These are phyloP conservation scores for Paramisgurnus dabryanus DNA, from an alignment of 2,113 vertebrate genomes.

Conservation along the genomic window DNA sequence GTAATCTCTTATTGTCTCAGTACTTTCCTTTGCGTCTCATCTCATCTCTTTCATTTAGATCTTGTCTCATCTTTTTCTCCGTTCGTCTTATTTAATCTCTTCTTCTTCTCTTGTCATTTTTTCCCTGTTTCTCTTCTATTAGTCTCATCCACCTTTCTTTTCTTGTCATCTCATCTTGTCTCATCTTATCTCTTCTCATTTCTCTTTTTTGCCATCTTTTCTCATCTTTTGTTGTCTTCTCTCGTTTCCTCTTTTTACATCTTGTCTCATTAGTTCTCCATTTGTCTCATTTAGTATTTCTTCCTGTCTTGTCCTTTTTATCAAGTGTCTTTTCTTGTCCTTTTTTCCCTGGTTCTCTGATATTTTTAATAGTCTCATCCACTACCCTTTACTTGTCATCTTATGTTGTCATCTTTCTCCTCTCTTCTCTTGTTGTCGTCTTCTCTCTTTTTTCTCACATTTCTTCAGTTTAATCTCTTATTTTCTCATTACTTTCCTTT, in stretches of 20 bases:
- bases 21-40: background rate
- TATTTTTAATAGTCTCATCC: no score
- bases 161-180: slow-evolving; percentile 28
- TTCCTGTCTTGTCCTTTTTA: background rate
- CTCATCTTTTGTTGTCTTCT: background rate
- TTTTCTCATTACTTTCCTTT: background rate
- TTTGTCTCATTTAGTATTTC: slow-evolving; percentile 29
- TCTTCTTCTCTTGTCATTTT: background rate
- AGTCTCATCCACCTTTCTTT: background rate
- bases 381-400: background rate
- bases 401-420: background rate
- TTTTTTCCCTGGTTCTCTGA: no score
- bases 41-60: background rate
- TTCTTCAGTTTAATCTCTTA: background rate
- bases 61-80: background rate
- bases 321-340: background rate
- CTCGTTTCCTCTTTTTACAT: background rate
- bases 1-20: no score
- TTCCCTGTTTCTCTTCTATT: no score
- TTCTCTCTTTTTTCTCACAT: background rate
- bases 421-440: background rate
- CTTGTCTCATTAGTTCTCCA: background rate
- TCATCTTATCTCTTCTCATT: slow-evolving; percentile 15
- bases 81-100: no score
- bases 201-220: background rate